Conservation (phyloP, 35 echinoderm and acorn worm genomes). For the Anneissia japonica region DNA sequence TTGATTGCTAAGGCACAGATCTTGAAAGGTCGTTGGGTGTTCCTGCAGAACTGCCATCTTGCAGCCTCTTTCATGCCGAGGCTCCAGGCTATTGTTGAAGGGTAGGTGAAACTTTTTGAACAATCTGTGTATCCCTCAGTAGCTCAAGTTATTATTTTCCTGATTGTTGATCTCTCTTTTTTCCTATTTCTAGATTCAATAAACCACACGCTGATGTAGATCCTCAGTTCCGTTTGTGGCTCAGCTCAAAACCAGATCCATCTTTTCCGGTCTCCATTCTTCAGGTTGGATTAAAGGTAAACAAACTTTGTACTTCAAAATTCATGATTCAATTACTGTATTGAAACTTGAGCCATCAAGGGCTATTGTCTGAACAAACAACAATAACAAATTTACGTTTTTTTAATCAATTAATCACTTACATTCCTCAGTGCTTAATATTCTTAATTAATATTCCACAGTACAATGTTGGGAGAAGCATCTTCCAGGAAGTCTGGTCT, state of each 20-base stretch:
- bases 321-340: too few species aligned
- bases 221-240: slow-evolving; percentile 89
- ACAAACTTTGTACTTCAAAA: not conserved
- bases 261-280: slow-evolving; percentile 85
- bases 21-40: slow-evolving; percentile 94
- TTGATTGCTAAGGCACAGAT: slow-evolving; percentile 98
- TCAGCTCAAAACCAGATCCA: slow-evolving; percentile 95
- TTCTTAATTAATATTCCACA: too few species aligned
- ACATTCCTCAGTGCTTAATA: too few species aligned
- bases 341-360: too few species aligned
- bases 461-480: too few species aligned
- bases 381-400: too few species aligned
- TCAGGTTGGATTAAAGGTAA: slow-evolving; percentile 84
- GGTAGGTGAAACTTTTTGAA: slow-evolving; percentile 48
- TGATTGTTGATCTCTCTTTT: not conserved
- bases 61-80: slow-evolving; percentile 92
- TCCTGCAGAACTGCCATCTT: slow-evolving; percentile 94
- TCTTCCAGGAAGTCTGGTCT: too few species aligned
- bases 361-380: too few species aligned
- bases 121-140: too few species aligned
- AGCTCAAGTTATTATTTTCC: not conserved
- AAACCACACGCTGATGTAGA: slow-evolving; percentile 89
- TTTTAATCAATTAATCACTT: too few species aligned
- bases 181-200: slow-evolving; percentile 57
- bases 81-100: slow-evolving; percentile 84